Base-by-base conservation (phyloP, 1,140 invertebrate species). In the Drosophila grimshawi region DNA sequence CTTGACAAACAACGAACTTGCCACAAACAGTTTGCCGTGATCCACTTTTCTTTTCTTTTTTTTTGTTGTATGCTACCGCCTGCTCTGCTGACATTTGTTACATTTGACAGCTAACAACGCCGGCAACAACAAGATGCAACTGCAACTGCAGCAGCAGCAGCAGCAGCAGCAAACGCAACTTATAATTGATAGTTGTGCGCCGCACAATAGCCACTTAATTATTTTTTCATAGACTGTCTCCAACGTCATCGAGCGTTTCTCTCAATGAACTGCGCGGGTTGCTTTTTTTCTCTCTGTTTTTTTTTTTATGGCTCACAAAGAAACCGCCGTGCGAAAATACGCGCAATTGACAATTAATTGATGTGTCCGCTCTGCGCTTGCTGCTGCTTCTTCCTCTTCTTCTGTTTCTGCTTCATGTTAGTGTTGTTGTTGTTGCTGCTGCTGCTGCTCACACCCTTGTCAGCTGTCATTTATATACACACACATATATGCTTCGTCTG, bases 331-430 rank as follows among this genome's bases (percentile, higher is more conserved):
- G 83, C 83, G 83, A 86, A 86, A 86, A 86, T 83, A 86, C 83
- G 85, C 85, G 85, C 85, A 89, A 89, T 89, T 89, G 85, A 89
- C 85, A 89, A 89, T 89, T 89, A 89, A 89, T 89, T 89, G 85
- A 89, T 89, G 85, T 89, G 85, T 89, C 85, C 86, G 85, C 85
- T 89, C 55, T 68, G 67, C 66, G 53, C 32, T 68, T 62, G 64
- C 55, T 71, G 67, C 49, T 56, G 29, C 19, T 19, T 19, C 19
- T 19, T 19, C 19, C 19, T 19, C 19, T 19, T 19, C 19, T 19
- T 19, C 19, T 19, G 19, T 70, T 32, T 51, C 41, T 62, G 48
- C 37, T 59, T 68, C 41, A 43, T 66, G 56, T 10, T 76, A 55
- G 11, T 64, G 62, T 29, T 63, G 61, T 46, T 67, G 78, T 60